Evolutionary conservation across 2,888 invertebrate species (phyloP).

Genomic region (Polymixis lichenea): DNA sequence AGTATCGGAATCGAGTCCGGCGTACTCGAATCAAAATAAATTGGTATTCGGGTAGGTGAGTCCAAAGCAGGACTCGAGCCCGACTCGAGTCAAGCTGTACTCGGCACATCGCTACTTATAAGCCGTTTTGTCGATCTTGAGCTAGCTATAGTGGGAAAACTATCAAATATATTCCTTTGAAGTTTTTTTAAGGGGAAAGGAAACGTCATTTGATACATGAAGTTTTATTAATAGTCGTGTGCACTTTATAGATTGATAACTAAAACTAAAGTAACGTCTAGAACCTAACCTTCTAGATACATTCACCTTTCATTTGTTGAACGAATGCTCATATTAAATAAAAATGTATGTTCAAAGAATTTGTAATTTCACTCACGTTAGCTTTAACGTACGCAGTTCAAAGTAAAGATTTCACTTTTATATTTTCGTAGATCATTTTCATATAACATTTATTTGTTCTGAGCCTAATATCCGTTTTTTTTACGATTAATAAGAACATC

Average conservation of each 20-base stretch:
- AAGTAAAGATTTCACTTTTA: slow-evolving; percentile 33
- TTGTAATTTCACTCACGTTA: slow-evolving; percentile 26
- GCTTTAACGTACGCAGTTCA: slow-evolving; percentile 21
- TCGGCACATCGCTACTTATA: too few relatives aligned
- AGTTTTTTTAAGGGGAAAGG: too few relatives aligned
- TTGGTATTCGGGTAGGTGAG: too few relatives aligned
- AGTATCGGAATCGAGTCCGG: too few relatives aligned
- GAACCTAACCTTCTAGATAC: neutral
- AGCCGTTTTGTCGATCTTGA: too few relatives aligned
- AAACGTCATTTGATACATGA: too few relatives aligned
- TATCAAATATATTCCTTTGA: too few relatives aligned
- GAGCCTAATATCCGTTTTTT: slow-evolving; percentile 33
- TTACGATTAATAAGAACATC: slow-evolving; percentile 29
- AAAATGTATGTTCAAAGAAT: slow-evolving; percentile 20
- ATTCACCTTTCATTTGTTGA: slow-evolving; percentile 22
- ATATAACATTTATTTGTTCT: slow-evolving; percentile 29
- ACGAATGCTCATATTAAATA: slow-evolving; percentile 16
- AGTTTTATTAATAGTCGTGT: too few relatives aligned
- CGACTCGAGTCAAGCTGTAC: too few relatives aligned
- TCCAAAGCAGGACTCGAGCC: too few relatives aligned
- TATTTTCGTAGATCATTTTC: slow-evolving; percentile 49
- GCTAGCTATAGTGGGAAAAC: too few relatives aligned
- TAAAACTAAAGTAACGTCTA: neutral
- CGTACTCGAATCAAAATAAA: too few relatives aligned
- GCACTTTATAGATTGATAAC: neutral